phyloP scores from a whole-genome alignment of 2,797 vertebrate genomes.

The Cygnus olor region DNA sequence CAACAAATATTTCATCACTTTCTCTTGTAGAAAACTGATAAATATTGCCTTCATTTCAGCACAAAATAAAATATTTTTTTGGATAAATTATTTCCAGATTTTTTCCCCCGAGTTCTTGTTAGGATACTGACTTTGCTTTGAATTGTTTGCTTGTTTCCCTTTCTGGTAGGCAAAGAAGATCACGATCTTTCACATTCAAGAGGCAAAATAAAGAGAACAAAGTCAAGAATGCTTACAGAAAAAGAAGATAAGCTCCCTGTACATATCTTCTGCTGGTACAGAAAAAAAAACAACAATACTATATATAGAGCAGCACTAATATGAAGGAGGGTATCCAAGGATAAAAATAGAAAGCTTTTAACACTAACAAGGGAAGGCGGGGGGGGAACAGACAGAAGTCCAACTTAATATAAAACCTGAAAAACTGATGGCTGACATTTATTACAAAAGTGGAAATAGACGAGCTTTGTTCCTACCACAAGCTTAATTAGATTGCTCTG shows the following conservation, averaged over 20 bases:
- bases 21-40: conserved; percentile 20
- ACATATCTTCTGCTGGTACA: conserved; percentile 24
- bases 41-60: conserved; percentile 28
- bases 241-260: conserved; percentile 71
- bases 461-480: background rate
- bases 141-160: conserved; percentile 40
- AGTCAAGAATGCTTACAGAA: conserved; percentile 49
- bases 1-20: conserved; percentile 34
- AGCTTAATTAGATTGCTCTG: background rate
- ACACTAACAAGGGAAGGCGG: background rate
- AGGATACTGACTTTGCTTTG: conserved; percentile 2
- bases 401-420: background rate
- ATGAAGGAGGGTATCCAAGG: background rate
- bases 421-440: background rate
- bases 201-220: conserved; percentile 57
- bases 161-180: conserved; percentile 72
- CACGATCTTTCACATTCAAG: conserved; percentile 25
- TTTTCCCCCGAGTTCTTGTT: background rate
- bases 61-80: background rate
- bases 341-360: background rate
- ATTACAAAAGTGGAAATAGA: background rate
- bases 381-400: background rate
- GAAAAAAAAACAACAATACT: background rate
- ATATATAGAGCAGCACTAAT: background rate
- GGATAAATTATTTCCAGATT: conserved; percentile 38